phyloP scores from a whole-genome alignment of 2,888 invertebrate genomes.

The Zygothrica quintamaculata region DNA sequence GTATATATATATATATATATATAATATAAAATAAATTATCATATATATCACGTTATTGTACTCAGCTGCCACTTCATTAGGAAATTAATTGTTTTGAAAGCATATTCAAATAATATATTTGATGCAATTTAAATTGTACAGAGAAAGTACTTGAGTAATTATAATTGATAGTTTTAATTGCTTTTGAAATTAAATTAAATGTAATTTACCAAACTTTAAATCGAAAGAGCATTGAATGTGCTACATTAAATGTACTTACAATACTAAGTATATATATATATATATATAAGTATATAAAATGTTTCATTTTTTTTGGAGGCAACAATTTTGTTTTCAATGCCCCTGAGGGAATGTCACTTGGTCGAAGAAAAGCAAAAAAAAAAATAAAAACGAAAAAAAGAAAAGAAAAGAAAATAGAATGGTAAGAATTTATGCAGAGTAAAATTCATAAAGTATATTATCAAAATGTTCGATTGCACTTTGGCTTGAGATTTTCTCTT shows the following conservation, averaged over 20 bases:
- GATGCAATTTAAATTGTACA: too few relatives aligned
- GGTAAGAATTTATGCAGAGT: conserved; percentile 64
- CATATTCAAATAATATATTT: too few relatives aligned
- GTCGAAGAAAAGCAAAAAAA: neutral
- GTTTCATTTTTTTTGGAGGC: conserved; percentile 23
- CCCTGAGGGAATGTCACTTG: conserved; percentile 22
- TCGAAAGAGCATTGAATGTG: conserved; percentile 14
- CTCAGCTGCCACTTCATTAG: too few relatives aligned
- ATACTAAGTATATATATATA: too few relatives aligned
- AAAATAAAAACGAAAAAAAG: neutral
- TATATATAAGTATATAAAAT: conserved; percentile 1
- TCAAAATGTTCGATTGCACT: conserved; percentile 77
- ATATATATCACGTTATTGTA: too few relatives aligned
- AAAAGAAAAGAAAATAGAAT: conserved; percentile 6
- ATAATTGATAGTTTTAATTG: neutral
- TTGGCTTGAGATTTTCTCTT: conserved; percentile 56
- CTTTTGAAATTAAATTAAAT: neutral
- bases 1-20: too few relatives aligned
- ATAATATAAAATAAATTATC: too few relatives aligned
- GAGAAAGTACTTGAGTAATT: too few relatives aligned
- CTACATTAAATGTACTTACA: too few relatives aligned
- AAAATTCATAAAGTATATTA: conserved; percentile 76
- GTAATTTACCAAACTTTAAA: neutral
- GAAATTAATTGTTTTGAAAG: too few relatives aligned
- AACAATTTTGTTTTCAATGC: conserved; percentile 49